Evolutionary conservation across 2,797 vertebrate species (phyloP), one percentile per base, ranked within the genome.

Genomic region (Takifugu ocellatus): DNA sequence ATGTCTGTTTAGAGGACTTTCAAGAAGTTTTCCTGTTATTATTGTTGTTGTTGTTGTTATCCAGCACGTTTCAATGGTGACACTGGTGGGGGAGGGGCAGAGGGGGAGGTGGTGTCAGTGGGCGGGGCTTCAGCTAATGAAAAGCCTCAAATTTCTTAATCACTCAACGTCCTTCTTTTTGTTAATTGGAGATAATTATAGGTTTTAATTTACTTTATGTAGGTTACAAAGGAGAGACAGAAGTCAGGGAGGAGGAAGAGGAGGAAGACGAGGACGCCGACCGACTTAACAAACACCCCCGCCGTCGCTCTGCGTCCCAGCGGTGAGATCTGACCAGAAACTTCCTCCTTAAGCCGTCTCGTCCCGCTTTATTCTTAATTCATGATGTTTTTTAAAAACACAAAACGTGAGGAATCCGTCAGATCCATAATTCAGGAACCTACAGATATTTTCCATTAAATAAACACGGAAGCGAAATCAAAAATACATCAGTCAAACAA

Each of bases 131-230:
- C 66, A 77, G 85, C 80, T 89, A 89, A 92, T 92, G 21, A 21
- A 21, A 21, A 21, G 21, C 21, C 21, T 21, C 21, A 21, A 21
- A 21, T 21, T 21, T 21, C 21, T 21, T 21, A 21, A 21, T 21
- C 90, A 92, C 90, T 91, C 88, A 81, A 90, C 88, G 87, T 84
- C 88, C 89, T 81, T 87, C 84, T 88, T 91, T 90, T 81, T 69
- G 82, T 91, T 92, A 92, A 91, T 90, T 91, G 88, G 84, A 88
- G 90, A 90, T 92, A 92, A 92, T 92, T 91, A 92, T 92, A 92
- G 91, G 87, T 88, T 92, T 92, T 91, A 90, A 92, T 92, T 92
- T 92, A 64, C 82, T 74, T 47, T 88, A 92, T 92, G 89, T 92
- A 92, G 91, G 91, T 92, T 92, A 91, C 78, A 84, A 87, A 87